Base-by-base conservation (phyloP, 2,888 invertebrate genomes). In the Oscheius myriophilus region DNA sequence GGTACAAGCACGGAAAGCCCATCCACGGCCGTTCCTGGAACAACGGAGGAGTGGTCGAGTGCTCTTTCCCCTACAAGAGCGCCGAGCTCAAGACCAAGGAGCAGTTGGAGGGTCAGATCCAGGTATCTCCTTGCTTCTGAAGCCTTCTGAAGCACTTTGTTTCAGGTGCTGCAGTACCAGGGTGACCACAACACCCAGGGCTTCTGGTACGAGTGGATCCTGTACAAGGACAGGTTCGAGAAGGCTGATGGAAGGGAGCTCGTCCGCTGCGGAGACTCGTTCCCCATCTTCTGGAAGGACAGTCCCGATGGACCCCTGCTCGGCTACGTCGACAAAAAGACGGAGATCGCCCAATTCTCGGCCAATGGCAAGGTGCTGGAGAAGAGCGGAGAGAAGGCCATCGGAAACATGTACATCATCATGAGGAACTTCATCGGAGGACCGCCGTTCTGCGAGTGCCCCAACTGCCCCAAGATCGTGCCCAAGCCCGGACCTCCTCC, bases 131-230 rank as follows among this genome's bases (percentile, higher is more conserved):
- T n/a, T n/a, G n/a, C n/a, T n/a, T n/a, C n/a, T n/a, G n/a, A n/a
- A n/a, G n/a, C n/a, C n/a, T n/a, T n/a, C n/a, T n/a, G n/a, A n/a
- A n/a, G n/a, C n/a, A n/a, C n/a, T n/a, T n/a, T n/a, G n/a, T n/a
- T n/a, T n/a, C 66, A 71, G 61, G 68, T 76, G 9, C 74, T 76
- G 16, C 72, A 70, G 62, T 79, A 75, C 72, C 70, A 62, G 41
- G 78, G 78, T 16, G 77, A 78, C 54, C 78, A 78, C 71, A 75
- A 70, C 58, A 65, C 61, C 21, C 69, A 68, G 25, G 79, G 79
- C 14, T 79, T 72, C 72, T 79, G 77, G 80, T 80, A 80, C 73
- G 73, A 80, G 54, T 80, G 80, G 80, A 79, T 80, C 70, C 69
- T 75, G 69, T 80, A 80, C 72, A 71, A 66, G 69, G 75, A 79